Conservation (phyloP, 2,888 invertebrate species). For the Acanthosepion lycidas region DNA sequence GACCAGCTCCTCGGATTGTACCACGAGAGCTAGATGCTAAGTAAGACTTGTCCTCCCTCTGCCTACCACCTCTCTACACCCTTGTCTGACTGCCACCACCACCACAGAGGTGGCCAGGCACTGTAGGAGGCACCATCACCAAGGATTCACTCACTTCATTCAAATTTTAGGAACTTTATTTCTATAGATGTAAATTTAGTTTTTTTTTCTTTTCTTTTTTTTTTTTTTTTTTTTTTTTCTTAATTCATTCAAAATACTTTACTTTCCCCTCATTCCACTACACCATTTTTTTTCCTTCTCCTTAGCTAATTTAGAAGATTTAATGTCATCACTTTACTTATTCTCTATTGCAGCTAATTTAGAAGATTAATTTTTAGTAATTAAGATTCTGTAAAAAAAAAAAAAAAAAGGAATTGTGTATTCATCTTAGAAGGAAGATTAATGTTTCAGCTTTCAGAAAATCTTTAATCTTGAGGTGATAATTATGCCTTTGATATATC, state of each 20-base stretch:
- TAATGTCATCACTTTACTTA: no score
- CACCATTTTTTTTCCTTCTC: background rate
- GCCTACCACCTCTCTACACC: background rate
- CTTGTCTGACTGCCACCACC: constrained; percentile 34
- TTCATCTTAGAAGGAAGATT: background rate
- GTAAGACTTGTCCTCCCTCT: constrained; percentile 4
- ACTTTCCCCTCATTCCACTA: background rate
- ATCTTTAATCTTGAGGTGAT: background rate
- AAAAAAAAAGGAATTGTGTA: background rate
- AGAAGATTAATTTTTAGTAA: background rate
- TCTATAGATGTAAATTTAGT: background rate
- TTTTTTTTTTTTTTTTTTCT: background rate
- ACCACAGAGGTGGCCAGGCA: background rate
- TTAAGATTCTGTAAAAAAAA: background rate
- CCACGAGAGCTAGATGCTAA: background rate
- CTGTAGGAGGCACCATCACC: background rate
- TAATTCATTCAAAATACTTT: background rate
- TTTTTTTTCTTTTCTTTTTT: background rate
- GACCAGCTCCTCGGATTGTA: background rate
- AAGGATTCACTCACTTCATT: background rate
- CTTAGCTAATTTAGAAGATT: background rate
- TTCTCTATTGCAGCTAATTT: background rate
- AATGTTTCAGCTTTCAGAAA: no score
- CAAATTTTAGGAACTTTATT: background rate
- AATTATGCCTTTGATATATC: background rate